These are phyloP conservation scores for Passer domesticus DNA, from an alignment of 2,113 vertebrate species.

Conservation along the genomic window DNA sequence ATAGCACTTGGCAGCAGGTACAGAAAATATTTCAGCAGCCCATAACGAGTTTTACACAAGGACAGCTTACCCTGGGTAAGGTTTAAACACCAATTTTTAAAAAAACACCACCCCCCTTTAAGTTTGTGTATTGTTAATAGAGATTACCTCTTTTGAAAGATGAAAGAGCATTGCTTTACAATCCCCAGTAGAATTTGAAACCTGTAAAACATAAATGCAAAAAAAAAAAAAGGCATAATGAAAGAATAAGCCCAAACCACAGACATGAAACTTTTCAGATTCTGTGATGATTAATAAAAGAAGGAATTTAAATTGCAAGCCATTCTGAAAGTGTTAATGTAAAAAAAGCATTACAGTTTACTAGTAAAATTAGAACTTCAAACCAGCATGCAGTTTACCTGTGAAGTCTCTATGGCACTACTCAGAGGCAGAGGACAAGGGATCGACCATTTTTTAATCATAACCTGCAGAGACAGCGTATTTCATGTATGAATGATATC, in stretches of 20 bases:
- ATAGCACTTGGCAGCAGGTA: constrained; percentile 34
- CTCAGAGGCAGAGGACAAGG: constrained; percentile 87
- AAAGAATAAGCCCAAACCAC: constrained; percentile 18
- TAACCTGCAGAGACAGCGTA: constrained; percentile 75
- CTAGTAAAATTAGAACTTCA: constrained; percentile 40
- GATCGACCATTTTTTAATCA: constrained; percentile 91
- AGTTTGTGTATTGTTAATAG: not conserved
- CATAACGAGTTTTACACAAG: constrained; percentile 30
- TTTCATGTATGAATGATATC: not conserved
- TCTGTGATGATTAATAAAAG: constrained; percentile 24
- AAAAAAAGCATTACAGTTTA: constrained; percentile 20
- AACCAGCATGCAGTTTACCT: constrained; percentile 62
- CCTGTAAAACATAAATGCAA: constrained; percentile 75
- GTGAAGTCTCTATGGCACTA: constrained; percentile 48
- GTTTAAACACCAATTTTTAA: constrained; percentile 11
- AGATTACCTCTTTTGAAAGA: constrained; percentile 88
- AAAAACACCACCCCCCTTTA: not conserved
- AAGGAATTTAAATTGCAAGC: constrained; percentile 30
- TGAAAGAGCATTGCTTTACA: constrained; percentile 89
- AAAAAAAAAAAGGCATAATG: not conserved
- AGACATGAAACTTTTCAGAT: not conserved
- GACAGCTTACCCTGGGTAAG: not conserved
- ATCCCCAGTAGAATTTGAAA: constrained; percentile 82
- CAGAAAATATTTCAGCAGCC: constrained; percentile 39
- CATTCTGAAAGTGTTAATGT: not conserved